Evolutionary conservation across 2,113 vertebrate species (phyloP).

Genomic region (Macrotus californicus): DNA sequence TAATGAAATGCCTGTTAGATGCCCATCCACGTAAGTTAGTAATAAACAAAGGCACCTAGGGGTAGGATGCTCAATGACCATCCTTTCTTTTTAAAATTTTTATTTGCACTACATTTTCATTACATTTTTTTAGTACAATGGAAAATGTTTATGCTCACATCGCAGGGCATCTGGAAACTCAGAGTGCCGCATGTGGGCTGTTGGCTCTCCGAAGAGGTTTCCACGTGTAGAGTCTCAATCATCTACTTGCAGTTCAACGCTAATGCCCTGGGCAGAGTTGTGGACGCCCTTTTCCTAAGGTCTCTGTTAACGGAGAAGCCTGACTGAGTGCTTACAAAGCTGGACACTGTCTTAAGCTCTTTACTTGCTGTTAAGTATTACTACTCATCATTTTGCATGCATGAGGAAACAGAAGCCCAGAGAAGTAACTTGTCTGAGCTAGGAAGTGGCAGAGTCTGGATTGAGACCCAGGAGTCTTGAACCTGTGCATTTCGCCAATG

Average conservation of each 20-base stretch:
- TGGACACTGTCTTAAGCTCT: neutral
- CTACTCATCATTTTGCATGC: neutral
- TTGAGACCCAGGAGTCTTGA: neutral
- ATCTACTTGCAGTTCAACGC: neutral
- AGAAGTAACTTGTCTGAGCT: neutral
- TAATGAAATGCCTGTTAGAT: slow-evolving; percentile 3
- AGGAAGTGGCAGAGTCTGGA: neutral
- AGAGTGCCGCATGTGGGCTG: neutral
- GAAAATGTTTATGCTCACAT: neutral
- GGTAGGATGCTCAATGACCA: neutral
- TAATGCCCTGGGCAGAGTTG: neutral
- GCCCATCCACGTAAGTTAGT: neutral
- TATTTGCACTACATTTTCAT: neutral
- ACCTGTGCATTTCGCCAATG: neutral
- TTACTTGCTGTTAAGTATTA: neutral
- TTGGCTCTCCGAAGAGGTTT: neutral
- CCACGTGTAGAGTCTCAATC: neutral
- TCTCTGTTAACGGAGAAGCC: neutral
- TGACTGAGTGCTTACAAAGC: neutral
- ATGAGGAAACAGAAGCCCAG: neutral
- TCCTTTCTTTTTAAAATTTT: neutral
- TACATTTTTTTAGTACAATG: neutral
- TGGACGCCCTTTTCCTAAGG: no score
- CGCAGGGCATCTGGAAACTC: neutral
- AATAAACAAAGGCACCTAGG: neutral